These are phyloP conservation scores for Parnassius smintheus DNA, from an alignment of 2,888 invertebrate genomes.

Conservation along the genomic window DNA sequence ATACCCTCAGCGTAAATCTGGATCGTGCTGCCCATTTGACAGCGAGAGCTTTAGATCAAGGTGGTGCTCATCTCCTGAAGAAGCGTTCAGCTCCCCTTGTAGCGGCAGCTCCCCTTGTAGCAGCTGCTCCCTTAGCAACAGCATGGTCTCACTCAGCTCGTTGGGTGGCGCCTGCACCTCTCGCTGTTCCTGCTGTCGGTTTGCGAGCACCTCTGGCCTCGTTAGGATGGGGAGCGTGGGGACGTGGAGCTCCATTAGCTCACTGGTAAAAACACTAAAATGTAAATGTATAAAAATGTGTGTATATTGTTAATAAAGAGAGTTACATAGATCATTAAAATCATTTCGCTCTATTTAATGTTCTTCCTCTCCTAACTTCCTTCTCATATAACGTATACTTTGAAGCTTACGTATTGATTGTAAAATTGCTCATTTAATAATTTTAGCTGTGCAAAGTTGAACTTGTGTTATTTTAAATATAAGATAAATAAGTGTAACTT, in stretches of 20 bases:
- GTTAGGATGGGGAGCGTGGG: conserved; percentile 38
- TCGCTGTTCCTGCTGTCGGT: conserved; percentile 43
- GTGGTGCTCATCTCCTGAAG: conserved; percentile 55
- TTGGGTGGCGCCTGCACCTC: conserved; percentile 36
- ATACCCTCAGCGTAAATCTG: conserved; percentile 71
- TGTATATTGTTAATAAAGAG: conserved; percentile 61
- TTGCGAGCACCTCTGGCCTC: conserved; percentile 39
- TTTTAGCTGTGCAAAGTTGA: too few species aligned
- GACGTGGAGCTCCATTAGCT: conserved; percentile 38
- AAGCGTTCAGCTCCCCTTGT: conserved; percentile 42
- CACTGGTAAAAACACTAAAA: conserved; percentile 47
- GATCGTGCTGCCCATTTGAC: conserved; percentile 53
- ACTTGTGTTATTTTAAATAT: too few species aligned
- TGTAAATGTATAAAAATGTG: conserved; percentile 18
- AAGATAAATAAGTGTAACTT: too few species aligned
- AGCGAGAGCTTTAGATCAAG: conserved; percentile 43
- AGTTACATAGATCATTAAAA: conserved; percentile 53
- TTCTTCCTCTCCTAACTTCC: neutral
- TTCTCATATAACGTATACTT: conserved; percentile 5
- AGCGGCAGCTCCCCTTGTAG: conserved; percentile 41
- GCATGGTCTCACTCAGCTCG: conserved; percentile 28
- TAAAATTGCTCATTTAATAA: too few species aligned
- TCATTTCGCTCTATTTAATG: neutral
- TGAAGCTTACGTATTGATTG: too few species aligned
- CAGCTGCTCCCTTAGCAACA: conserved; percentile 32